These are phyloP conservation scores for Cheilosia scutellata DNA, from an alignment of 2,888 invertebrate species.

Conservation along the genomic window DNA sequence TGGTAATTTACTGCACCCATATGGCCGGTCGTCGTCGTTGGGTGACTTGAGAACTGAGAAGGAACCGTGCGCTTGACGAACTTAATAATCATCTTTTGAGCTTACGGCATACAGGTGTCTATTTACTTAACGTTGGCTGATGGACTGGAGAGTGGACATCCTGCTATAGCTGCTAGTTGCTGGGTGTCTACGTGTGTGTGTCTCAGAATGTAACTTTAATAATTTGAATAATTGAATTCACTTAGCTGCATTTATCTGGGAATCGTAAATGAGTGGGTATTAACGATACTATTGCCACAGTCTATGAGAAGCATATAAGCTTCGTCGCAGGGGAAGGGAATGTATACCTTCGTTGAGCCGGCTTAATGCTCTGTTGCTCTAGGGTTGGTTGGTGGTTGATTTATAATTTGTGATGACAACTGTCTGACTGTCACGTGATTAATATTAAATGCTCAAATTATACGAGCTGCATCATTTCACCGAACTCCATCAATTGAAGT, in stretches of 20 bases:
- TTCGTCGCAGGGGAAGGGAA: constrained; percentile 16
- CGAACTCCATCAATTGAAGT: background rate
- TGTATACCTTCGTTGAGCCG: background rate
- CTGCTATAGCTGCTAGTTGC: background rate
- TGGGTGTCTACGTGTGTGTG: background rate
- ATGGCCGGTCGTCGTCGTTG: background rate
- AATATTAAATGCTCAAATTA: constrained; percentile 33
- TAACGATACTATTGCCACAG: background rate
- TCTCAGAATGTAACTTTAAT: constrained; percentile 39
- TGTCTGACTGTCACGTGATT: constrained; percentile 14
- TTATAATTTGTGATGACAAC: constrained; percentile 22
- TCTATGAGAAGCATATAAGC: constrained; percentile 28
- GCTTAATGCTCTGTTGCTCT: constrained; percentile 17
- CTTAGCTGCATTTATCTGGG: constrained; percentile 53
- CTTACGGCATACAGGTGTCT: constrained; percentile 58
- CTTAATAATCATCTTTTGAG: constrained; percentile 62
- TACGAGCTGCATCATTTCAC: background rate
- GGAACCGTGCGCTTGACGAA: constrained; percentile 53
- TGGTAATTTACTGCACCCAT: constrained; percentile 39
- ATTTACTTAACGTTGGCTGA: constrained; percentile 43
- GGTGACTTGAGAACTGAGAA: constrained; percentile 24
- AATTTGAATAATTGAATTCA: constrained; percentile 71
- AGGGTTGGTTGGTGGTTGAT: background rate
- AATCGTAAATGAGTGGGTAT: constrained; percentile 16
- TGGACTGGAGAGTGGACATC: background rate